A percentile compares a stretch with the other conserved stretches of the same genome.
These are phyloP conservation scores for Synergus gifuensis DNA, from an alignment of 2,888 invertebrate genomes.

Conservation along the genomic window DNA sequence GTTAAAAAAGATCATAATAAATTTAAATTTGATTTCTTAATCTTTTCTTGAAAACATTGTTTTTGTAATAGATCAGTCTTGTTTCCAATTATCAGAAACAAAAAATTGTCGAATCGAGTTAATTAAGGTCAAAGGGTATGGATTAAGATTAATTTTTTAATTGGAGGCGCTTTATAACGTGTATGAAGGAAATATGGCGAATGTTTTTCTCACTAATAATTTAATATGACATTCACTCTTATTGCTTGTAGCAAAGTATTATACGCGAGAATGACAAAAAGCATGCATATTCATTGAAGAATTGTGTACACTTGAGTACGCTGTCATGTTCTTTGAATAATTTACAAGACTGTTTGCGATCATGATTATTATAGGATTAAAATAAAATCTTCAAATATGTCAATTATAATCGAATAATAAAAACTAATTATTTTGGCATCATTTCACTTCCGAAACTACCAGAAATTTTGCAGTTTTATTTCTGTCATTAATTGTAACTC, in stretches of 20 bases:
- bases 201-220: neutral
- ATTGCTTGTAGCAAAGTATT: neutral
- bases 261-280: neutral
- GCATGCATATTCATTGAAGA: conserved; percentile 7
- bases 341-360: neutral
- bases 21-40: too few species aligned
- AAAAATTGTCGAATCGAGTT: neutral
- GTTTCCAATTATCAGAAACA: neutral
- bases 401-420: neutral
- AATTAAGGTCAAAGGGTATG: neutral
- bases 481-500: neutral
- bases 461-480: neutral
- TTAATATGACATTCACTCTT: neutral
- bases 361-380: neutral
- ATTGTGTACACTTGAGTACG: neutral
- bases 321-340: neutral
- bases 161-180: neutral
- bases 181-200: neutral
- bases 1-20: too few species aligned
- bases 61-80: too few species aligned
- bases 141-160: neutral
- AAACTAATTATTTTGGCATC: neutral
- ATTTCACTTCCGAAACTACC: neutral
- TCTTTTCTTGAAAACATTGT: too few species aligned
- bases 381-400: neutral